Conservation (phyloP, 1,140 invertebrate species). For the Drosophila fuyamai region DNA sequence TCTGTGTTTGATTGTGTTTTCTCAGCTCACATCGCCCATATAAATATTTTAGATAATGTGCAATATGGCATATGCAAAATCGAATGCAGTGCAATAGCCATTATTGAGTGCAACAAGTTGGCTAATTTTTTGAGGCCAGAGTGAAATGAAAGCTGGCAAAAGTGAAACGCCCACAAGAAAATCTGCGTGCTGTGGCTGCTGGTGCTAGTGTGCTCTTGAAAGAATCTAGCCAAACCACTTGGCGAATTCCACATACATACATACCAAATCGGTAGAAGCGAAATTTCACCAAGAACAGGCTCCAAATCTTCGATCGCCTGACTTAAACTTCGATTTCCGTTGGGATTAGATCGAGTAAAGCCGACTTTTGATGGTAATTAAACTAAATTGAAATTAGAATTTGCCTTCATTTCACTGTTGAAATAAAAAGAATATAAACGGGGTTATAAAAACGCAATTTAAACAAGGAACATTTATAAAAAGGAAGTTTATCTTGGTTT, state of each 20-base stretch:
- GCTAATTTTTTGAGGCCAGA: slow-evolving; percentile 27
- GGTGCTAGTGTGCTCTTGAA: slow-evolving; percentile 51
- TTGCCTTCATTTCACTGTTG: neutral
- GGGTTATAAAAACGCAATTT: too few species aligned
- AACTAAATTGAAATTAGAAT: slow-evolving; percentile 32
- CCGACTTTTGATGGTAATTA: slow-evolving; percentile 71
- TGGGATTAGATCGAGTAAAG: slow-evolving; percentile 31
- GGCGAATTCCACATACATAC: slow-evolving; percentile 74
- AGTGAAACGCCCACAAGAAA: slow-evolving; percentile 79
- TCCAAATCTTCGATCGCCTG: slow-evolving; percentile 46
- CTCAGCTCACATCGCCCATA: neutral
- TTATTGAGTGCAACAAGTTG: slow-evolving; percentile 34
- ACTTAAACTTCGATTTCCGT: slow-evolving; percentile 39
- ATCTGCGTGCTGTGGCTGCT: slow-evolving; percentile 32
- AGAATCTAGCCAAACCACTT: slow-evolving; percentile 83
- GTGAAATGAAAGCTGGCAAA: slow-evolving; percentile 80
- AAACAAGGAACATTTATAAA: too few species aligned
- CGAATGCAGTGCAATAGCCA: slow-evolving; percentile 29
- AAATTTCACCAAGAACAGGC: slow-evolving; percentile 82
- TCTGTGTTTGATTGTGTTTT: slow-evolving; percentile 21
- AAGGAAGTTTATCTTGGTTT: too few species aligned
- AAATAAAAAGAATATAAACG: too few species aligned
- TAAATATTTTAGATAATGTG: slow-evolving; percentile 26
- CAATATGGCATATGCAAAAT: slow-evolving; percentile 31
- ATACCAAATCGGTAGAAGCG: slow-evolving; percentile 45